phyloP scores from a whole-genome alignment of 1,140 invertebrate species.

The Hestina assimilis region DNA sequence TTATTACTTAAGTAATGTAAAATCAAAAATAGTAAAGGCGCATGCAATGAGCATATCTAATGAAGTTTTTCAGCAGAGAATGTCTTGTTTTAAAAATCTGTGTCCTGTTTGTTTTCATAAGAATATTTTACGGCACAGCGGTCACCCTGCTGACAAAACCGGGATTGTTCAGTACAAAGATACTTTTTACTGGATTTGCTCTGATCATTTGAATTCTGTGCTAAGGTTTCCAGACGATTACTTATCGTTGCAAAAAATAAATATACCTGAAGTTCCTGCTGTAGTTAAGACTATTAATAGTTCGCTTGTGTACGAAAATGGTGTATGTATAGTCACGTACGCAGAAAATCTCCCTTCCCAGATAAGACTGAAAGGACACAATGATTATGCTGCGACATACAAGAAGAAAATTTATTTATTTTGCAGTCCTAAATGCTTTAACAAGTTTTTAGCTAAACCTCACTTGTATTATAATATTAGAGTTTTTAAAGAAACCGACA shows the following conservation, averaged over 20 bases:
- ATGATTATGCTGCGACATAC: constrained; percentile 63
- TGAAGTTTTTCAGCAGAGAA: constrained; percentile 71
- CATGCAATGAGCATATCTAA: constrained; percentile 71
- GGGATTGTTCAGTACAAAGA: constrained; percentile 77
- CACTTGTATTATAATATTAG: constrained; percentile 62
- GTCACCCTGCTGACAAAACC: constrained; percentile 67
- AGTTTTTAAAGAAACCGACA: constrained; percentile 61
- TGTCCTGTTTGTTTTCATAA: constrained; percentile 79
- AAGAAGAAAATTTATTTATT: constrained; percentile 77
- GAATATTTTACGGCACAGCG: constrained; percentile 59
- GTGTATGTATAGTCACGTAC: constrained; percentile 80
- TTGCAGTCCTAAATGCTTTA: constrained; percentile 70
- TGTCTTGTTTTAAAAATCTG: constrained; percentile 73
- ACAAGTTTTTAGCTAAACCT: constrained; percentile 73
- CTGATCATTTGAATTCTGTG: constrained; percentile 70
- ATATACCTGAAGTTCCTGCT: constrained; percentile 75
- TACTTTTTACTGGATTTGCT: constrained; percentile 80
- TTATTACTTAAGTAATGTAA: constrained; percentile 54
- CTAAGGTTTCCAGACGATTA: constrained; percentile 56
- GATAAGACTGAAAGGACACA: constrained; percentile 61
- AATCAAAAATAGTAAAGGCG: constrained; percentile 57
- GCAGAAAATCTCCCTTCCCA: constrained; percentile 72
- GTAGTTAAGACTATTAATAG: constrained; percentile 56
- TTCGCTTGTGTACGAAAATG: constrained; percentile 66
- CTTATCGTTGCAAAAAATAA: constrained; percentile 46